phyloP scores from a whole-genome alignment of 1,140 invertebrate species.

The Diorhabda elongata region DNA sequence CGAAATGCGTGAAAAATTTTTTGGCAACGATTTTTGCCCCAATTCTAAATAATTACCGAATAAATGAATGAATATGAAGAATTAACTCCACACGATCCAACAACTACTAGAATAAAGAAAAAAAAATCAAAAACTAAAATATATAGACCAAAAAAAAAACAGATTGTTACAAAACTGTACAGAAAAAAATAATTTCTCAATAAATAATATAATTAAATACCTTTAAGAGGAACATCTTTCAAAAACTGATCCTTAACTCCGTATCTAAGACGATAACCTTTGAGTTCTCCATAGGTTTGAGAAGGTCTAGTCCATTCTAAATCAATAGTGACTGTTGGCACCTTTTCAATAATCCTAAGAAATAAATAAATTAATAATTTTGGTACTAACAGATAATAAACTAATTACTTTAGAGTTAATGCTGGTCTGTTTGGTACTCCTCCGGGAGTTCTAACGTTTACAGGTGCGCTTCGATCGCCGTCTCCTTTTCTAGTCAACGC shows the following conservation, averaged over 20 bases:
- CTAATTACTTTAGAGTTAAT: constrained; percentile 70
- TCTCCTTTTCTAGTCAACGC: constrained; percentile 93
- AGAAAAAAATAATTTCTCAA: no score
- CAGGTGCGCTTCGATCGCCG: constrained; percentile 79
- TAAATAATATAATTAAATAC: constrained; percentile 30
- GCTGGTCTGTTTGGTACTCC: constrained; percentile 87
- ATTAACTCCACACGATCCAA: no score
- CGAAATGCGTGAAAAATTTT: no score
- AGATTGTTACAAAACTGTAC: no score
- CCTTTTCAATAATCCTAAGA: constrained; percentile 71
- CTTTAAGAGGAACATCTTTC: constrained; percentile 64
- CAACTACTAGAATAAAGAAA: no score
- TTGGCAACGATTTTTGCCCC: no score
- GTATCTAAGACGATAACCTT: constrained; percentile 82
- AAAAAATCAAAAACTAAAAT: no score
- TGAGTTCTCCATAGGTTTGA: constrained; percentile 81
- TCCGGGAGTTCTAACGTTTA: constrained; percentile 83
- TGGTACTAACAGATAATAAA: background rate
- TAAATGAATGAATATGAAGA: no score
- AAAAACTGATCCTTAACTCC: constrained; percentile 77
- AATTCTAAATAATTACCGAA: no score
- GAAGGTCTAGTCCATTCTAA: constrained; percentile 85
- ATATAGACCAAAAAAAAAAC: no score
- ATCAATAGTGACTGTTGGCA: constrained; percentile 80
- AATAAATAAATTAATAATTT: constrained; percentile 16